Evolutionary conservation across 2,797 vertebrate genomes (phyloP).

Genomic region (Pyrocephalus nanus): DNA sequence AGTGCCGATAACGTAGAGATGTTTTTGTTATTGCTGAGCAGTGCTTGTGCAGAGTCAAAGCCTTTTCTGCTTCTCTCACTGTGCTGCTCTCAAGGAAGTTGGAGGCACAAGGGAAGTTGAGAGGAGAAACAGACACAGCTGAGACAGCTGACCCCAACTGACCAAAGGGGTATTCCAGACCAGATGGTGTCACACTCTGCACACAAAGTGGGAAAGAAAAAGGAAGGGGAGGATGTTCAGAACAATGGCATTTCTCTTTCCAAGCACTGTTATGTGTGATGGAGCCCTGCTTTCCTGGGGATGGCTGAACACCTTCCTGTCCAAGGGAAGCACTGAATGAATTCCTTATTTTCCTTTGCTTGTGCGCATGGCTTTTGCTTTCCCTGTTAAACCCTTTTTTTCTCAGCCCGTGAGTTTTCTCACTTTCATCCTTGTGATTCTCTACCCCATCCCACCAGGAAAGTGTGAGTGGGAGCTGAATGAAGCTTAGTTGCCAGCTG

Average conservation of each 20-base stretch:
- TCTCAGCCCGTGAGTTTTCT: not conserved
- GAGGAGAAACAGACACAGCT: not conserved
- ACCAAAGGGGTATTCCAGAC: not conserved
- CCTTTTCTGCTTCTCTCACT: not conserved
- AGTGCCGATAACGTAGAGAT: accelerated
- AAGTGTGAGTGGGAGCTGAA: not conserved
- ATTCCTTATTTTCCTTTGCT: not conserved
- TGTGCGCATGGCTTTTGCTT: not conserved
- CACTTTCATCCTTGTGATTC: not conserved
- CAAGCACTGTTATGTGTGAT: not conserved
- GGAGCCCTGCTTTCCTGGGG: not conserved
- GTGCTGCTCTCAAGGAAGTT: not conserved
- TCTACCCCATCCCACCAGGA: not conserved
- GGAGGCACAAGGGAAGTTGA: accelerated
- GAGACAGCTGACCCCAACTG: not conserved
- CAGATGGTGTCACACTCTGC: not conserved
- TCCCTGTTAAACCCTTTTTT: not conserved
- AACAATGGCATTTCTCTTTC: accelerated
- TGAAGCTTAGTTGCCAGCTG: not conserved
- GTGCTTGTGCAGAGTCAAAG: not conserved
- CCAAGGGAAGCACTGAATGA: not conserved
- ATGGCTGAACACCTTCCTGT: not conserved
- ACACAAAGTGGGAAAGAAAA: not conserved
- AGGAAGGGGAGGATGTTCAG: not conserved
- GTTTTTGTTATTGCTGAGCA: not conserved